Percentiles rank a stretch among this genome's conserved stretches.
phyloP scores from a whole-genome alignment of 2,888 invertebrate species.

The Chydorus sphaericus region DNA sequence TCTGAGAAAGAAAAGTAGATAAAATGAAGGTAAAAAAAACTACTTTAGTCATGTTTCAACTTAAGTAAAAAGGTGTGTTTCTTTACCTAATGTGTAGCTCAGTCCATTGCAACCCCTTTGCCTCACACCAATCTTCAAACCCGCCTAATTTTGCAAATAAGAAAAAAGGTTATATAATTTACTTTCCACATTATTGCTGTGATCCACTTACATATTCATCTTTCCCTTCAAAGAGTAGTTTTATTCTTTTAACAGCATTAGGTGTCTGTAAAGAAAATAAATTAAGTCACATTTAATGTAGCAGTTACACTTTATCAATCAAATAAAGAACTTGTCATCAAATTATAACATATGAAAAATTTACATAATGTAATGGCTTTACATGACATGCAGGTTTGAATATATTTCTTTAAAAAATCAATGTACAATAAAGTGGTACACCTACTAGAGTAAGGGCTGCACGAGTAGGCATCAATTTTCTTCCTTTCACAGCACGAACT shows the following conservation, averaged over 20 bases:
- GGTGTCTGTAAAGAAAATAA: constrained; percentile 45
- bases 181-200: constrained; percentile 2
- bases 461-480: constrained; percentile 60
- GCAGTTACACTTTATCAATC: background rate
- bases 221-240: constrained; percentile 58
- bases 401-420: background rate
- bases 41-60: too few relatives aligned
- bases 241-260: constrained; percentile 68
- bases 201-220: constrained; percentile 52
- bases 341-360: too few relatives aligned
- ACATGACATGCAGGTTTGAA: too few relatives aligned
- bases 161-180: background rate
- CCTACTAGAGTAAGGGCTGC: constrained; percentile 62
- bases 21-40: too few relatives aligned
- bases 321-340: constrained; percentile 10
- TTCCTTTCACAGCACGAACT: constrained; percentile 68
- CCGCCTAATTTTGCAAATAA: constrained; percentile 41
- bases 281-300: background rate
- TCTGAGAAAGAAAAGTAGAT: too few relatives aligned
- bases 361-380: too few relatives aligned
- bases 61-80: too few relatives aligned
- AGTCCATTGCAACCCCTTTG: constrained; percentile 97
- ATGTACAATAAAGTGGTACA: background rate
- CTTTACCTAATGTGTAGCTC: constrained; percentile 88
- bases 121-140: constrained; percentile 85